Evolutionary conservation across 1,140 invertebrate genomes (phyloP).

Genomic region (Papilio glaucus): DNA sequence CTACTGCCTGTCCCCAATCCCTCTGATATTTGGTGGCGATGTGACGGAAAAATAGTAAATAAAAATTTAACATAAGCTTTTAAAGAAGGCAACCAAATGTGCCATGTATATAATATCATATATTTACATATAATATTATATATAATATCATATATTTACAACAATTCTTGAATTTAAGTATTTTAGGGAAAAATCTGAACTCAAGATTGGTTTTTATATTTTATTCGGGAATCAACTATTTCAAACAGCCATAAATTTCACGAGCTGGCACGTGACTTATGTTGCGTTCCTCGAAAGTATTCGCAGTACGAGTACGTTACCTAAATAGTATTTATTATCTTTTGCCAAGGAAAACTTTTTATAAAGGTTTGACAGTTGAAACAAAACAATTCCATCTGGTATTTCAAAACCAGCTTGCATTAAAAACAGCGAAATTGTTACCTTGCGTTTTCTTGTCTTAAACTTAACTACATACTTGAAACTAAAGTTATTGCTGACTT

Average conservation of each 20-base stretch:
- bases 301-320: constrained; percentile 23
- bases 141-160: too few relatives aligned
- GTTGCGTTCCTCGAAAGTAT: constrained; percentile 21
- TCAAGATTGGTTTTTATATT: constrained; percentile 1
- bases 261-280: constrained; percentile 29
- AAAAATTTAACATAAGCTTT: too few relatives aligned
- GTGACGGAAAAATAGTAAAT: too few relatives aligned
- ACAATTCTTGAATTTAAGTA: not conserved
- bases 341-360: constrained; percentile 3
- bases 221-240: constrained; percentile 21
- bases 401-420: not conserved
- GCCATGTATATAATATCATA: too few relatives aligned
- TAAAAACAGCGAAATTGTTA: not conserved
- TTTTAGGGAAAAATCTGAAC: not conserved
- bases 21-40: too few relatives aligned
- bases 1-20: too few relatives aligned
- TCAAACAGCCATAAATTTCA: constrained; percentile 31
- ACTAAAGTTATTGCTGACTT: not conserved
- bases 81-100: too few relatives aligned
- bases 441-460: not conserved
- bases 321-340: constrained; percentile 34
- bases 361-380: constrained; percentile 14
- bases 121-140: too few relatives aligned
- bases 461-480: not conserved
- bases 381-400: not conserved